Evolutionary conservation across 2,797 vertebrate species (phyloP), one percentile per base, ranked within the genome.

Genomic region (Mionectes olivaceus): DNA sequence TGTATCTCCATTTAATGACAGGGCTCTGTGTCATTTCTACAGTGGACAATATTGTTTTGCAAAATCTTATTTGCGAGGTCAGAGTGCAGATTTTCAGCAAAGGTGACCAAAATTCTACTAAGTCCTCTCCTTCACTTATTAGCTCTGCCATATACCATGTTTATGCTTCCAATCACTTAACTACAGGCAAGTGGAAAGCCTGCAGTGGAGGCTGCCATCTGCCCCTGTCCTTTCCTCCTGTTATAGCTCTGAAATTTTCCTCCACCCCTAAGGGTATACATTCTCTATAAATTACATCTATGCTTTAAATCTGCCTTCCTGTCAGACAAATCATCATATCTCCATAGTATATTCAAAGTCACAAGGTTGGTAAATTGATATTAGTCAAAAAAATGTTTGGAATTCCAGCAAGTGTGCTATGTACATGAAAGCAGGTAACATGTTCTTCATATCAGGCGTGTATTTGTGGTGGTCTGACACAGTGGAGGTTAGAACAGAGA

Each of bases 301-400:
- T 7, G 14, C n/a, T 90, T 89, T 68, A 89, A 90, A 79, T 89
- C 63, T 93, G 21, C 44, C 71, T 85, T 91, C 39, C 79, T 93
- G 73, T 53, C 91, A 94, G 44, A 84, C 39, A 87, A 63, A 91
- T 65, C 33, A 88, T 56, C 24, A 39, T 89, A 84, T 73, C 23
- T 75, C 9, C 56, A 76, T 39, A 57, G 39, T 28, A 57, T 47
- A 64, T 75, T 76, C 74, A 89, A 84, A 91, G 43, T 43, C 30
- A 50, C 49, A 89, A 24, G 6, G 32, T 56, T 53, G 55, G 14
- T 69, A 90, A 90, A 35, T 53, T 32, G n/a, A 11, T 83, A 78
- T 82, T 77, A 83, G 65, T 76, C 7, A 69, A 93, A 94, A 89
- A 94, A 90, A 90, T 49, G 32, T 52, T 63, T 79, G 83, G 63